Evolutionary conservation across 2,888 invertebrate species (phyloP).

Genomic region (Helleia helle): DNA sequence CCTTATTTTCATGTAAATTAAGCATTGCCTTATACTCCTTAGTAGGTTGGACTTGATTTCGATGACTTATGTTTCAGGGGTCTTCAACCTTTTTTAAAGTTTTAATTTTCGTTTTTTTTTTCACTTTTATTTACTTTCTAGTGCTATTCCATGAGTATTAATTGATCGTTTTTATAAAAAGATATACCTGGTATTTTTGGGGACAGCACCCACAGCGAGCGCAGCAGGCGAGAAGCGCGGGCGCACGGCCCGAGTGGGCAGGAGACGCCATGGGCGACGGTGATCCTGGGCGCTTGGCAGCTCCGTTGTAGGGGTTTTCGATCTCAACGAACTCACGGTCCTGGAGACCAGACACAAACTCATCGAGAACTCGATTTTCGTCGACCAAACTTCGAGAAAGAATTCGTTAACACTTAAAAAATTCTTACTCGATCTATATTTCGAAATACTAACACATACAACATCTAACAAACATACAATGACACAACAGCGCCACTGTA

Average conservation of each 20-base stretch:
- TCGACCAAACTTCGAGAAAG: neutral
- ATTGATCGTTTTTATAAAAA: no score
- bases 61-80: no score
- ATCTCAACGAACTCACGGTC: constrained; percentile 98
- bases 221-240: constrained; percentile 85
- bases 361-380: neutral
- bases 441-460: constrained; percentile 5
- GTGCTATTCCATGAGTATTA: no score
- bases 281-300: constrained; percentile 92
- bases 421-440: neutral
- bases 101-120: no score
- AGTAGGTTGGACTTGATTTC: no score
- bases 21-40: no score
- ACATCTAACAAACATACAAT: constrained; percentile 7
- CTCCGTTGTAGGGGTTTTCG: constrained; percentile 95
- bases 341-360: constrained; percentile 58
- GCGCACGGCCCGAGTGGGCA: constrained; percentile 86
- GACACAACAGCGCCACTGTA: constrained; percentile 2
- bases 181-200: constrained; percentile 89
- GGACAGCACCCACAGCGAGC: constrained; percentile 91
- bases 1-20: no score
- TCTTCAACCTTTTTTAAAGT: no score
- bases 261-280: constrained; percentile 91
- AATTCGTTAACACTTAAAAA: neutral
- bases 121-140: no score